phyloP scores from a whole-genome alignment of 2,888 invertebrate genomes.

The Mythimna albipuncta region DNA sequence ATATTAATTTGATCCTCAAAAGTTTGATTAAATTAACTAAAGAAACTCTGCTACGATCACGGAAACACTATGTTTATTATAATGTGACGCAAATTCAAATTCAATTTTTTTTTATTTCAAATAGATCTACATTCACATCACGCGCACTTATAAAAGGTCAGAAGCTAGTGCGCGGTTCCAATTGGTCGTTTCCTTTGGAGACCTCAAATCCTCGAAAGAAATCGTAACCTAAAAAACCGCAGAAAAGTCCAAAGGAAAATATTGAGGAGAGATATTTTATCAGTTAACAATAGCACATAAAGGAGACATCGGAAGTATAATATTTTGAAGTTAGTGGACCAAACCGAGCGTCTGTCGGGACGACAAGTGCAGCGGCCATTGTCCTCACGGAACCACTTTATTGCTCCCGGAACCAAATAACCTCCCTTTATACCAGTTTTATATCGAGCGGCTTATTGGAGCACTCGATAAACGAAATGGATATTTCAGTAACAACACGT shows the following conservation, averaged over 20 bases:
- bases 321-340: constrained; percentile 63
- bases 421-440: constrained; percentile 83
- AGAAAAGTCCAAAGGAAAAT: constrained; percentile 10
- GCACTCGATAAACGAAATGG: constrained; percentile 67
- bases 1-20: constrained; percentile 32
- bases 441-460: constrained; percentile 82
- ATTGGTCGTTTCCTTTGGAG: too few relatives aligned
- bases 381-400: constrained; percentile 85
- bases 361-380: constrained; percentile 84
- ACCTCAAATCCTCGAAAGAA: background rate
- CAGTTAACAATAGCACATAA: constrained; percentile 38
- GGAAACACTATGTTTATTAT: background rate
- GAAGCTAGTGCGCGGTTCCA: too few relatives aligned
- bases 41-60: constrained; percentile 19
- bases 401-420: constrained; percentile 88
- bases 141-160: too few relatives aligned
- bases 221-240: background rate
- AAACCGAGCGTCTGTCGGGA: constrained; percentile 59
- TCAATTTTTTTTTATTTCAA: too few relatives aligned
- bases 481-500: constrained; percentile 56
- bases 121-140: too few relatives aligned
- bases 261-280: constrained; percentile 30
- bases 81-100: background rate
- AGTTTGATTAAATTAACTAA: constrained; percentile 14
- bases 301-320: constrained; percentile 46